Conservation (phyloP, 2,797 vertebrate species). For the Pygocentrus nattereri region DNA sequence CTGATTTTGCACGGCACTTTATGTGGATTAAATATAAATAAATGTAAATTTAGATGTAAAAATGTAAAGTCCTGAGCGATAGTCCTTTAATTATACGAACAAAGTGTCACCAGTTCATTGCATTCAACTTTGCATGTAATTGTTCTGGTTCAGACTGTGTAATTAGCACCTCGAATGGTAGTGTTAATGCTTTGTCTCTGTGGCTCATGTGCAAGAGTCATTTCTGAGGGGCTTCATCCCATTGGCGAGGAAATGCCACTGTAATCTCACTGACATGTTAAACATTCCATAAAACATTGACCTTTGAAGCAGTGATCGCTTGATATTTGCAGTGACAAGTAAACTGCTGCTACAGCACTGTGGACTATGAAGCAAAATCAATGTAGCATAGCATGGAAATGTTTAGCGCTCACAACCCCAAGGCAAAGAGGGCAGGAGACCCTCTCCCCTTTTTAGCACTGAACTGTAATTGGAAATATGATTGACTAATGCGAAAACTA, state of each 20-base stretch:
- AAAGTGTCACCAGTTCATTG: background rate
- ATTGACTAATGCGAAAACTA: slow-evolving; percentile 31
- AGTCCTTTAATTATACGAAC: background rate
- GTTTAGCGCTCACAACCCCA: slow-evolving; percentile 45
- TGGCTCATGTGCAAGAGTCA: slow-evolving; percentile 28
- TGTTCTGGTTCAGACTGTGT: background rate
- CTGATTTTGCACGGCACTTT: no score
- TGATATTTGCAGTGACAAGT: slow-evolving; percentile 76
- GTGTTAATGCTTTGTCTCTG: slow-evolving; percentile 6
- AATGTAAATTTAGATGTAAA: no score
- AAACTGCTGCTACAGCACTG: slow-evolving; percentile 62
- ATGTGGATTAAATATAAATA: no score
- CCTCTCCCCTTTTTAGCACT: slow-evolving; percentile 34
- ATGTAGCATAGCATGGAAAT: slow-evolving; percentile 56
- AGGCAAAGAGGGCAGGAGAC: slow-evolving; percentile 26
- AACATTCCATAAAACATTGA: slow-evolving; percentile 72
- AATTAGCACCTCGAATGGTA: slow-evolving; percentile 4
- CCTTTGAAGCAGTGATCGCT: slow-evolving; percentile 69
- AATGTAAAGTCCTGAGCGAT: background rate
- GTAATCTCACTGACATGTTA: slow-evolving; percentile 67
- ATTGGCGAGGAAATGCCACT: slow-evolving; percentile 56
- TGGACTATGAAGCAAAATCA: slow-evolving; percentile 67
- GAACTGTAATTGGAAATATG: slow-evolving; percentile 21
- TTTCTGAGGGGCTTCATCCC: slow-evolving; percentile 42
- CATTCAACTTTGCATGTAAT: background rate